These are phyloP conservation scores for Micoletzkya japonica DNA, from an alignment of 2,888 invertebrate species.

Conservation along the genomic window DNA sequence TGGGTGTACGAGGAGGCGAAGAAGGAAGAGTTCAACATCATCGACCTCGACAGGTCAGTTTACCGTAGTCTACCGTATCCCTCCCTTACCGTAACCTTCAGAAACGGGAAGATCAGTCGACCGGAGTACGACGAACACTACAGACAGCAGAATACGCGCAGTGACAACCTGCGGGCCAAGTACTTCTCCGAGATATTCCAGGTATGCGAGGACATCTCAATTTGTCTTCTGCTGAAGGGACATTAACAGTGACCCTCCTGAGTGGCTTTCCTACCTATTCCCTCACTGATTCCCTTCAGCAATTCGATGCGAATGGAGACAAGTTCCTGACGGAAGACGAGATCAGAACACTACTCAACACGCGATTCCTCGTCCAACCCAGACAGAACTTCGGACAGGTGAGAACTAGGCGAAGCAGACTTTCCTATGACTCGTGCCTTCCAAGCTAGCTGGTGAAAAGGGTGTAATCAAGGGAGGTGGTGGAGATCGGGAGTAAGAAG, in stretches of 20 bases:
- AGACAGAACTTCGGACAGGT: conserved; percentile 25
- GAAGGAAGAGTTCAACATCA: conserved; percentile 53
- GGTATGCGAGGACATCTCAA: conserved; percentile 26
- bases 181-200: conserved; percentile 58
- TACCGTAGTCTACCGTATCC: neutral
- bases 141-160: conserved; percentile 46
- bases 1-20: conserved; percentile 54
- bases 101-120: conserved; percentile 51
- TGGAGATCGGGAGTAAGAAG: no score
- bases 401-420: no score
- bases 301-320: conserved; percentile 19
- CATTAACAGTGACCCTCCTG: no score
- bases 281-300: no score
- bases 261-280: no score
- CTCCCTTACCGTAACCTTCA: conserved; percentile 27
- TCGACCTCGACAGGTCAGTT: conserved; percentile 47
- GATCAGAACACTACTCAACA: conserved; percentile 1
- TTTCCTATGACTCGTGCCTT: no score
- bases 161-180: conserved; percentile 47
- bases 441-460: no score
- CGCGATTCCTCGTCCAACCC: conserved; percentile 19
- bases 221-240: no score
- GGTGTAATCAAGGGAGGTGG: no score
- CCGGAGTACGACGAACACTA: conserved; percentile 53
- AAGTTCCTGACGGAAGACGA: conserved; percentile 22